Percentiles rank a stretch among this genome's conserved stretches.
phyloP scores from a whole-genome alignment of 2,888 invertebrate genomes.

The Acrobeloides nanus region DNA sequence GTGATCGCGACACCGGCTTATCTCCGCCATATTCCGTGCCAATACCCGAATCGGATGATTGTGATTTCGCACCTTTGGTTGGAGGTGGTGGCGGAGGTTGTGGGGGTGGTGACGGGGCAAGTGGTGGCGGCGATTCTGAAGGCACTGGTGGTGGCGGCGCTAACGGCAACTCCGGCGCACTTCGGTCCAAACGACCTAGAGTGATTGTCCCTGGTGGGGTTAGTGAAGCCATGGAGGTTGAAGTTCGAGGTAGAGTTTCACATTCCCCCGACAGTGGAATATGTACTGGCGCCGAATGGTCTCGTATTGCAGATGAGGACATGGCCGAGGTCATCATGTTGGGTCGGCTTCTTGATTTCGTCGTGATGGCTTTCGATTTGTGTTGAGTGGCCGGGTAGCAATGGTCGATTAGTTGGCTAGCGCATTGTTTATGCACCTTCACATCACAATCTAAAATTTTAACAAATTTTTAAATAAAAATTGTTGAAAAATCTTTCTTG shows the following conservation, averaged over 20 bases:
- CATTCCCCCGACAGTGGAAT: constrained; percentile 3
- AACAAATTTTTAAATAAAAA: too few species aligned
- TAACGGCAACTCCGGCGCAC: constrained; percentile 2
- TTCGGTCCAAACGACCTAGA: background rate
- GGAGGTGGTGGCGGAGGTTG: constrained; percentile 3
- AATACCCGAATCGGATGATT: constrained; percentile 49
- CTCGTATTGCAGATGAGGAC: constrained; percentile 3
- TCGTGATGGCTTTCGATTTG: constrained; percentile 13
- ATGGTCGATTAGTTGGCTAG: constrained; percentile 62
- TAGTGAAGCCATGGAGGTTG: constrained; percentile 1
- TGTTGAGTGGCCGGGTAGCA: constrained; percentile 62
- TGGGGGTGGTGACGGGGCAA: constrained; percentile 6
- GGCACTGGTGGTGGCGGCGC: constrained; percentile 12
- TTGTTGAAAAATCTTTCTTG: too few species aligned
- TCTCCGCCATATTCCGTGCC: constrained; percentile 39
- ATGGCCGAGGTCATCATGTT: background rate
- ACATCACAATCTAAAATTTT: constrained; percentile 71
- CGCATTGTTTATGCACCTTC: constrained; percentile 76
- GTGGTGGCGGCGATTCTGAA: constrained; percentile 14
- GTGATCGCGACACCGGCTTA: constrained; percentile 16
- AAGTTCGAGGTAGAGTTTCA: background rate
- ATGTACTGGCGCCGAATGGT: constrained; percentile 6
- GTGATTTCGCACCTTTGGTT: constrained; percentile 29
- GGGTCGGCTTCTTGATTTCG: constrained; percentile 2
- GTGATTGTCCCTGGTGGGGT: background rate